Conservation (phyloP, 2,888 invertebrate species). For the Adineta ricciae region DNA sequence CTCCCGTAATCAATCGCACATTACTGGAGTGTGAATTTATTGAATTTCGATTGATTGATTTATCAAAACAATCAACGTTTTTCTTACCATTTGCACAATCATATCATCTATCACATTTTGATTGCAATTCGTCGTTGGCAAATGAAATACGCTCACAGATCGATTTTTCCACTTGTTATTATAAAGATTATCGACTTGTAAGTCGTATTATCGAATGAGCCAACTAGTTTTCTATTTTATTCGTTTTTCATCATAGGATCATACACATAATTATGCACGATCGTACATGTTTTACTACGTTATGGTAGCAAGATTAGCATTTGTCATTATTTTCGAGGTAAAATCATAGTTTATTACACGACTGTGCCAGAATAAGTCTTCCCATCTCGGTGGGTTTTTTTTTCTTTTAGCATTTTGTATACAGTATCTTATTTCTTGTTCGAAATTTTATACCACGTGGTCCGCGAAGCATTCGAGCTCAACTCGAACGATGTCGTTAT, state of each 20-base stretch:
- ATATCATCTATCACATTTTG: neutral
- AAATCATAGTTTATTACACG: neutral
- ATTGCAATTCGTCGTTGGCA: neutral
- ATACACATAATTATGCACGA: neutral
- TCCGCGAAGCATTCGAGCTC: neutral
- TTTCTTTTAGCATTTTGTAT: neutral
- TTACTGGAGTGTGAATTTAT: neutral
- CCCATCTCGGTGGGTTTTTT: too few species aligned
- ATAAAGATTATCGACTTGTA: neutral
- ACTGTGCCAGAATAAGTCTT: too few species aligned
- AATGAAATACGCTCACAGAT: neutral
- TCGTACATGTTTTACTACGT: constrained; percentile 29
- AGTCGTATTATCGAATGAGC: too few species aligned
- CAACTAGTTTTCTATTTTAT: neutral
- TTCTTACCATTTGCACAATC: neutral
- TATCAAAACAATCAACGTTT: neutral
- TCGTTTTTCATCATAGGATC: neutral
- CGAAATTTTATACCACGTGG: neutral
- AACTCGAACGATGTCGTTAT: constrained; percentile 17
- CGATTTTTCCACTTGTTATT: neutral
- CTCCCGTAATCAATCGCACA: neutral
- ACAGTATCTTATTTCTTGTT: neutral
- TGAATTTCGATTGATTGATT: neutral
- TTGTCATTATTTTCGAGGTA: constrained; percentile 32
- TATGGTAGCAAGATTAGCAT: constrained; percentile 32